Base-by-base conservation (phyloP, 1,140 invertebrate genomes). In the Lepidurus arcticus region DNA sequence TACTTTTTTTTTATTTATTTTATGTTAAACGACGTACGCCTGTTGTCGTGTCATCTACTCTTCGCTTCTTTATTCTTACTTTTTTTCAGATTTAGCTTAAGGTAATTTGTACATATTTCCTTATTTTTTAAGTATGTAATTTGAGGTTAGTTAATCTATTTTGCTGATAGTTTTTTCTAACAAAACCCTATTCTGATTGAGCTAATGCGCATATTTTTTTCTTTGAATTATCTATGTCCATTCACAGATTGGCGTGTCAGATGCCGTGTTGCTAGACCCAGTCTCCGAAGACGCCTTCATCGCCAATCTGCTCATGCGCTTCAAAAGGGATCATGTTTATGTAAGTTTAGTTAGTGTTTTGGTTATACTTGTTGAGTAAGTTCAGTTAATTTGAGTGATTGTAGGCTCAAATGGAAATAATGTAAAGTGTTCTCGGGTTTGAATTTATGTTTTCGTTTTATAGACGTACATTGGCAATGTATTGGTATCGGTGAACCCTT, bases 261-360 rank as follows among this genome's bases (percentile, higher is more conserved):
- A 93, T 87, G 90, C 90, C 80, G 90, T 91, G 81, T 87, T 92
- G 82, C 86, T 93, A 82, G 90, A 92, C 83, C 91, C 91, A 81
- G 87, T 92, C 81, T 90, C 89, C 78, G 91, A 93, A 84, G 91
- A 92, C 84, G 88, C 88, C 76, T 92, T 93, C 84, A 88, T 93
- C 81, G 88, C 89, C 83, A 93, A 93, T 84, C 86, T 93, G 78
- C 90, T 92, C 80, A 88, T 90, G 82, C 87, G 92, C 80, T 93
- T 92, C 84, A 91, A 92, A 85, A 86, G 90, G 80, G 91, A 93
- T 85, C 88, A 92, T 81, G 93, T 93, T 82, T 93, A 93, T 85
- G 91, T 92, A 83, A 88, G 90, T 87, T 11, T 34, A 3, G 34
- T 34, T 34, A 34, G 34, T 34, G 2, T 34, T 24, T 1, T 26